phyloP scores from a whole-genome alignment of 2,888 invertebrate genomes.

The Neria commutata region DNA sequence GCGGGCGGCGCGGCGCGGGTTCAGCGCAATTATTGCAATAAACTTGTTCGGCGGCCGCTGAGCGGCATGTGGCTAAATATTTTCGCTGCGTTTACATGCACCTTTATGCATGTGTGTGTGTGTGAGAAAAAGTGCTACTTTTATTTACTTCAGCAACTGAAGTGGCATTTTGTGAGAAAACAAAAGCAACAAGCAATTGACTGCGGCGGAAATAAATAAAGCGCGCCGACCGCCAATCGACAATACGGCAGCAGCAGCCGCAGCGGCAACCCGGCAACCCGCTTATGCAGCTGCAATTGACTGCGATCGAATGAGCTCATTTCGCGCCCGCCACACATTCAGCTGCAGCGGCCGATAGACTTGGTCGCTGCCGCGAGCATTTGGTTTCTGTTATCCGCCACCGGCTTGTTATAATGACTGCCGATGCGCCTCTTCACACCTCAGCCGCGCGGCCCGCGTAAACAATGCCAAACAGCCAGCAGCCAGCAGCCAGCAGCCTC shows the following conservation, averaged over 20 bases:
- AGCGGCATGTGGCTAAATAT: background rate
- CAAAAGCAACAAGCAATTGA: background rate
- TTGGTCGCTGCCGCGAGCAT: constrained; percentile 56
- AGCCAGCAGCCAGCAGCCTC: background rate
- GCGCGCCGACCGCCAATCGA: background rate
- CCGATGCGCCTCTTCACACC: constrained; percentile 54
- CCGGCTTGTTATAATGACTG: constrained; percentile 56
- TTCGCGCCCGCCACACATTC: background rate
- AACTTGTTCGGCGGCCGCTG: background rate
- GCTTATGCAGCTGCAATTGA: background rate
- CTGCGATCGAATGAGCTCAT: background rate
- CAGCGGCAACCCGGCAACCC: background rate
- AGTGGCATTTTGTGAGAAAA: background rate
- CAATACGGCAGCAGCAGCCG: background rate
- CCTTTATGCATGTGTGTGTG: no score
- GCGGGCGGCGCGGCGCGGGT: background rate
- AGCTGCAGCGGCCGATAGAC: background rate
- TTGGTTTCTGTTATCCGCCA: constrained; percentile 61
- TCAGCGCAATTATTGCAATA: background rate
- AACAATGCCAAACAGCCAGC: constrained; percentile 27
- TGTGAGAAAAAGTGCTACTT: constrained; percentile 1
- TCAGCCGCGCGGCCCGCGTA: no score
- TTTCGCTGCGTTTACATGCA: no score
- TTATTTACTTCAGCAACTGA: constrained; percentile 12
- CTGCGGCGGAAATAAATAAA: constrained; percentile 1